A percentile compares a stretch with the other conserved stretches of the same genome.
phyloP scores from a whole-genome alignment of 2,113 vertebrate species.

The Choloepus hoffmanni region DNA sequence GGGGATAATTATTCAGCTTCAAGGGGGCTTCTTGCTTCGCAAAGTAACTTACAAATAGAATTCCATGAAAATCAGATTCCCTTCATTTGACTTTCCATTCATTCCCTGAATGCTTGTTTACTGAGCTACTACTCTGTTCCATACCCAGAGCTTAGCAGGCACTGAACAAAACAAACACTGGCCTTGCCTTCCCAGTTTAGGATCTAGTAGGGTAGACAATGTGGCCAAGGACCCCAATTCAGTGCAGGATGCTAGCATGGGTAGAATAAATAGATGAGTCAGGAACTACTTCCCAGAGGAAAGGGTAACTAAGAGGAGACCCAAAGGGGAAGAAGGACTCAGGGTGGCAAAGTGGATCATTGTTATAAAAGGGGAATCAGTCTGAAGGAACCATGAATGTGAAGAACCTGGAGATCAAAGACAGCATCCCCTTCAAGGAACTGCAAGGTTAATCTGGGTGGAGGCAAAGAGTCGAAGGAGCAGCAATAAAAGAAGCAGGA shows the following conservation, averaged over 20 bases:
- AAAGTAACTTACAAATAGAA: slow-evolving; percentile 42
- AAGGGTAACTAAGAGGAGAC: background rate
- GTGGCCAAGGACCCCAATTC: background rate
- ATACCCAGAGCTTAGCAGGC: background rate
- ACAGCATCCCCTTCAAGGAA: background rate
- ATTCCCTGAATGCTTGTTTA: slow-evolving; percentile 32
- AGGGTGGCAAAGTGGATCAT: background rate
- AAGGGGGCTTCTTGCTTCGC: background rate
- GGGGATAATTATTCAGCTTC: background rate
- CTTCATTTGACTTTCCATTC: slow-evolving; percentile 27
- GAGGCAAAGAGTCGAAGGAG: background rate
- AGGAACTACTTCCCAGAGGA: background rate
- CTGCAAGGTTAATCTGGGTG: background rate
- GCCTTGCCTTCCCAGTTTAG: background rate
- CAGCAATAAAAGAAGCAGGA: background rate
- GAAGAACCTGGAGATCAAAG: background rate
- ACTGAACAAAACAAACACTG: background rate
- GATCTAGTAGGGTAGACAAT: background rate
- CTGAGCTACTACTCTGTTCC: background rate
- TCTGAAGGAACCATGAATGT: background rate
- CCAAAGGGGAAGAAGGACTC: background rate
- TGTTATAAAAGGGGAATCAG: background rate
- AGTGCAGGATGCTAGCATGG: background rate
- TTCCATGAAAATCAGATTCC: slow-evolving; percentile 61
- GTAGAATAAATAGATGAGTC: background rate